Conservation (phyloP, 2,797 vertebrate species). For the Sciurus vulgaris region DNA sequence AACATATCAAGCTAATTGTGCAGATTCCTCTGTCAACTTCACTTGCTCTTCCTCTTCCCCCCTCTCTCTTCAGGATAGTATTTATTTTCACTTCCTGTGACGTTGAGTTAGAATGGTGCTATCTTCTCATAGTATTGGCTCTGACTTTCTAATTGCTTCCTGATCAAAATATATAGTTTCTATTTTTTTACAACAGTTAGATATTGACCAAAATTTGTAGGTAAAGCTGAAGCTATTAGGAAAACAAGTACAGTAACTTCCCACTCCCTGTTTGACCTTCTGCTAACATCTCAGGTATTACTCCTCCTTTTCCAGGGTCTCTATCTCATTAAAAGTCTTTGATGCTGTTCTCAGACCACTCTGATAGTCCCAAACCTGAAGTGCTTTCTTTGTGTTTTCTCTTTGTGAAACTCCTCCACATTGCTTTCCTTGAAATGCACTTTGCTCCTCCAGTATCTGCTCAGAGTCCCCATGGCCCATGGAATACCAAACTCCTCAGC, state of each 20-base stretch:
- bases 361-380: background rate
- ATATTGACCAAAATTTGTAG: background rate
- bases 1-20: conserved; percentile 9
- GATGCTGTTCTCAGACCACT: rapidly evolving
- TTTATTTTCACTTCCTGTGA: conserved; percentile 6
- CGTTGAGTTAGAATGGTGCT: conserved; percentile 4
- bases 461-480: rapidly evolving
- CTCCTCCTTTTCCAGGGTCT: background rate
- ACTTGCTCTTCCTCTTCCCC: background rate
- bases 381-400: background rate
- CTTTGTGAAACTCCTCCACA: background rate
- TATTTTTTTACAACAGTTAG: background rate
- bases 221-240: background rate
- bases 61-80: background rate
- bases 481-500: background rate
- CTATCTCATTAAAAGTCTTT: background rate
- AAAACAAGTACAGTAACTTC: background rate
- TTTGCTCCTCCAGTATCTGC: background rate
- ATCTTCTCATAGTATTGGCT: background rate
- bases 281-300: background rate
- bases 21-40: background rate
- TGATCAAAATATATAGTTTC: background rate
- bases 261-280: background rate
- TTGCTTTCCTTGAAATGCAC: background rate
- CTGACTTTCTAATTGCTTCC: conserved; percentile 19